Evolutionary conservation across 2,113 vertebrate species (phyloP).

Genomic region (Mobula hypostoma): DNA sequence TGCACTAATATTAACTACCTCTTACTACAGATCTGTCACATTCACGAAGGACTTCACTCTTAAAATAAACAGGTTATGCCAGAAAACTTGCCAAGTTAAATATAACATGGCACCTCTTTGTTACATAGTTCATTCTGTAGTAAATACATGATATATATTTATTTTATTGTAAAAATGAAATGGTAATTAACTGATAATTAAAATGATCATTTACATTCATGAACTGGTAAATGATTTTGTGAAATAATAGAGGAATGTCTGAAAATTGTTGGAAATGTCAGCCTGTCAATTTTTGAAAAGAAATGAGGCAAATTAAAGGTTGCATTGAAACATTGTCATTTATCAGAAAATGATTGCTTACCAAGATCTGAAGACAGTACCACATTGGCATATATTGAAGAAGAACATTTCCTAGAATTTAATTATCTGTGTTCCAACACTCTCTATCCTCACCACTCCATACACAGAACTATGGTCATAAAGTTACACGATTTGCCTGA

Average conservation of each 20-base stretch:
- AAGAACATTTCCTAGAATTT: not conserved
- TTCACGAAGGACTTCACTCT: no score
- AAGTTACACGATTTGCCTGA: not conserved
- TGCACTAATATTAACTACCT: no score
- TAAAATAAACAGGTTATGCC: no score
- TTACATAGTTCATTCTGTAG: not conserved
- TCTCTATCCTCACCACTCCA: not conserved
- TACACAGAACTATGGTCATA: not conserved
- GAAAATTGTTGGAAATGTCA: not conserved
- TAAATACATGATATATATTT: not conserved
- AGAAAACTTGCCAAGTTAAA: not conserved
- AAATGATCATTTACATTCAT: not conserved
- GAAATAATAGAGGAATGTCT: not conserved
- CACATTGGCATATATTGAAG: not conserved
- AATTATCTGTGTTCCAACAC: not conserved
- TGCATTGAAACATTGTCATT: not conserved
- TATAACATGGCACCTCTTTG: not conserved
- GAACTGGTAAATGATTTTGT: not conserved
- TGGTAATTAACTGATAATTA: not conserved
- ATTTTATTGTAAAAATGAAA: not conserved
- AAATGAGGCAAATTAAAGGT: not conserved
- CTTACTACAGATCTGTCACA: no score
- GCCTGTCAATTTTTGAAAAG: not conserved
- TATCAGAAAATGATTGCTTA: not conserved
- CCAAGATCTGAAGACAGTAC: not conserved